These are phyloP conservation scores for Horisme vitalbata DNA, from an alignment of 2,888 invertebrate species.

Conservation along the genomic window DNA sequence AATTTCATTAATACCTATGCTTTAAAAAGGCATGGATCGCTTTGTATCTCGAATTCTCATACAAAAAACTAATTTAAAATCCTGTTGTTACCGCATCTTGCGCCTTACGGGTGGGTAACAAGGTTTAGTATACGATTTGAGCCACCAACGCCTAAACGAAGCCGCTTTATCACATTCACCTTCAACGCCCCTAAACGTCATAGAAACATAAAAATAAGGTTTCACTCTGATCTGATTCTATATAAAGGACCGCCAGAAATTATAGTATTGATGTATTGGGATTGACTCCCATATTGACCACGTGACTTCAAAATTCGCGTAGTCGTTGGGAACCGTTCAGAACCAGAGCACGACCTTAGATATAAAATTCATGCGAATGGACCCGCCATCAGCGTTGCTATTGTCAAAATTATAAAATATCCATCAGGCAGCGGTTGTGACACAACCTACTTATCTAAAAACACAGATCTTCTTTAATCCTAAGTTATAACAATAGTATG, in stretches of 20 bases:
- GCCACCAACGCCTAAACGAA: conserved; percentile 36
- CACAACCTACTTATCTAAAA: conserved; percentile 55
- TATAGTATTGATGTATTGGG: too few species aligned
- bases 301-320: conserved; percentile 4
- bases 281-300: not conserved
- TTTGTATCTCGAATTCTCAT: not conserved
- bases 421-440: conserved; percentile 43
- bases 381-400: conserved; percentile 52
- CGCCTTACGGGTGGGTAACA: conserved; percentile 9
- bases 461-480: conserved; percentile 70
- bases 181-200: conserved; percentile 51
- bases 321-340: conserved; percentile 2
- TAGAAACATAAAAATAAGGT: conserved; percentile 49
- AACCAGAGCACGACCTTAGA: conserved; percentile 20
- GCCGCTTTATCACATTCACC: conserved; percentile 46
- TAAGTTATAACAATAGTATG: conserved; percentile 64
- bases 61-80: too few species aligned
- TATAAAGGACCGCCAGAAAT: not conserved
- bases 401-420: conserved; percentile 58
- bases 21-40: not conserved
- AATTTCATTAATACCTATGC: conserved; percentile 1
- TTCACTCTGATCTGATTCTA: conserved; percentile 12
- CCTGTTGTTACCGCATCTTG: not conserved
- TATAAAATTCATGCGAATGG: conserved; percentile 39
- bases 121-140: too few species aligned